Evolutionary conservation across 2,113 vertebrate species (phyloP).

Genomic region (Ia io): DNA sequence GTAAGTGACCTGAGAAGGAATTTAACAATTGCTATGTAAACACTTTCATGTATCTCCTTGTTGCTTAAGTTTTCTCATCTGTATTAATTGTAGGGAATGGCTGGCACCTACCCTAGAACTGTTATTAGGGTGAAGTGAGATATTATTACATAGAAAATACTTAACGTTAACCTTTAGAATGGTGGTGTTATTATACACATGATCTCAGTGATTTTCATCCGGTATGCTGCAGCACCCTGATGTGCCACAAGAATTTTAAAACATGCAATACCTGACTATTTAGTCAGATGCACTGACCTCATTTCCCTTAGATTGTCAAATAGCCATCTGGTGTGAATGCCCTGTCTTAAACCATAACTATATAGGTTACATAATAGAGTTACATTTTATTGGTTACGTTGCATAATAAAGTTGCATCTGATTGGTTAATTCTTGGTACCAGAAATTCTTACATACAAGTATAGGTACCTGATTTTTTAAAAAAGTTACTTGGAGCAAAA

Average conservation of each 20-base stretch:
- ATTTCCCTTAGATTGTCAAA: background rate
- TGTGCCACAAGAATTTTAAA: background rate
- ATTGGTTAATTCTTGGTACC: background rate
- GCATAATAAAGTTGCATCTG: background rate
- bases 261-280: background rate
- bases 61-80: background rate
- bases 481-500: background rate
- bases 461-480: background rate
- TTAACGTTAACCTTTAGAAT: background rate
- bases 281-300: background rate
- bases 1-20: background rate
- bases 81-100: background rate
- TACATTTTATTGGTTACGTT: background rate
- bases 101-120: background rate
- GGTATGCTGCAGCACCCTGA: background rate
- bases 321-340: background rate
- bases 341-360: background rate
- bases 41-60: background rate
- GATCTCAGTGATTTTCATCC: background rate
- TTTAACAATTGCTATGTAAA: background rate
- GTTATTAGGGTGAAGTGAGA: background rate
- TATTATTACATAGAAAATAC: background rate
- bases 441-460: background rate
- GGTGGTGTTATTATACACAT: background rate
- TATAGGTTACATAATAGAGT: background rate